A percentile compares a stretch with the other conserved stretches of the same genome.
These are phyloP conservation scores for Hippopotamus amphibius DNA, from an alignment of 2,113 vertebrate species.

Conservation along the genomic window DNA sequence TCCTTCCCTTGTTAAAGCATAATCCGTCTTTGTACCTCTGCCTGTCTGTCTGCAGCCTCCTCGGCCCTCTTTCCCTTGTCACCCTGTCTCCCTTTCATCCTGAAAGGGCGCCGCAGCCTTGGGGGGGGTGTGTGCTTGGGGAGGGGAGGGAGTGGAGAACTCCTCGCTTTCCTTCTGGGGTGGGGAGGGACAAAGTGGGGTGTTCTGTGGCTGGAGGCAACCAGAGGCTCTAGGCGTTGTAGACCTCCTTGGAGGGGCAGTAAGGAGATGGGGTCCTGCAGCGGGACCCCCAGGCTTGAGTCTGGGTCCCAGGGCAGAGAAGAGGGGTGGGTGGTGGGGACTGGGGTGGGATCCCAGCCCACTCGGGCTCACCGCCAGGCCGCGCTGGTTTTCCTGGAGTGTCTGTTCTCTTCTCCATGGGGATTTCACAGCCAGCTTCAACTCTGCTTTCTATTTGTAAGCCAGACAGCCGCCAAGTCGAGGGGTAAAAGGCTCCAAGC, in stretches of 20 bases:
- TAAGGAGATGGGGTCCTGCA: not conserved
- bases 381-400: not conserved
- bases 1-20: not conserved
- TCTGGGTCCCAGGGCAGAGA: not conserved
- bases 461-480: not conserved
- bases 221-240: not conserved
- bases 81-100: not conserved
- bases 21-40: not conserved
- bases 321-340: not conserved
- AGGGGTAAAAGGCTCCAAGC: no score
- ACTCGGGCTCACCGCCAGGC: not conserved
- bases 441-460: not conserved
- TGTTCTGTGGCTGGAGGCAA: not conserved
- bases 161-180: not conserved
- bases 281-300: not conserved
- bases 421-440: not conserved
- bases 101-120: not conserved
- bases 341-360: not conserved
- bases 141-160: not conserved
- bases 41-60: not conserved
- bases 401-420: not conserved
- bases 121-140: not conserved
- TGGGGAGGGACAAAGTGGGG: not conserved
- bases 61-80: not conserved
- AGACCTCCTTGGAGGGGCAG: not conserved